phyloP scores from a whole-genome alignment of 1,140 invertebrate species.

The Patella vulgata region DNA sequence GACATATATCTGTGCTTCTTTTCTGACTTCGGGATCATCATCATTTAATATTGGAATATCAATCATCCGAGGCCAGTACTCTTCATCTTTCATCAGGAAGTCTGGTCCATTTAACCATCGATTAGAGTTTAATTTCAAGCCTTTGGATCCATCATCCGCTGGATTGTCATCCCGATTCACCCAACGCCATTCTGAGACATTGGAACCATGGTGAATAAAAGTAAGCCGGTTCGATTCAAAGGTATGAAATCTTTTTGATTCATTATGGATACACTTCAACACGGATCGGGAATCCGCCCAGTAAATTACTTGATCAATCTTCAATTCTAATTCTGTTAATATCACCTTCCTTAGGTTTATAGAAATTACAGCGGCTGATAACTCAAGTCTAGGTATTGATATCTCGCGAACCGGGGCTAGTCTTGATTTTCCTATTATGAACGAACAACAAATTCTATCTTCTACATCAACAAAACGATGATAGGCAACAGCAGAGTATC shows the following conservation, averaged over 20 bases:
- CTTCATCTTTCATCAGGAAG: conserved; percentile 19
- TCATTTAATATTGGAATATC: background rate
- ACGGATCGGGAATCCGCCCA: conserved; percentile 32
- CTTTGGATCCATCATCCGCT: conserved; percentile 22
- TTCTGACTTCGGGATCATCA: conserved; percentile 2
- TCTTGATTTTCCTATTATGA: conserved; percentile 37
- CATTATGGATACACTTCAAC: conserved; percentile 22
- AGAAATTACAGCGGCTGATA: conserved; percentile 36
- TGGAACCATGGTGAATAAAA: conserved; percentile 21
- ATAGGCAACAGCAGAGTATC: no score
- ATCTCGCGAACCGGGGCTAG: conserved; percentile 31
- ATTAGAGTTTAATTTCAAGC: conserved; percentile 11
- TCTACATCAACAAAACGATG: conserved; percentile 20
- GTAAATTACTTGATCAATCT: conserved; percentile 3
- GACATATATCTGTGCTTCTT: background rate
- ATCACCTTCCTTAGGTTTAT: conserved; percentile 20
- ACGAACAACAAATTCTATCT: conserved; percentile 24
- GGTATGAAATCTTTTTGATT: conserved; percentile 16
- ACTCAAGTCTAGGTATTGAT: conserved; percentile 39
- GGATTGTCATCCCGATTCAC: conserved; percentile 11
- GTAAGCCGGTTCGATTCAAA: conserved; percentile 32
- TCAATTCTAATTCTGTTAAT: conserved; percentile 11
- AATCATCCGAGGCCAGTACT: conserved; percentile 1
- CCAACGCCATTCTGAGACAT: conserved; percentile 20
- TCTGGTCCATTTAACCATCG: conserved; percentile 27